These are phyloP conservation scores for Lanius collurio DNA, from an alignment of 2,113 vertebrate species.

Conservation along the genomic window DNA sequence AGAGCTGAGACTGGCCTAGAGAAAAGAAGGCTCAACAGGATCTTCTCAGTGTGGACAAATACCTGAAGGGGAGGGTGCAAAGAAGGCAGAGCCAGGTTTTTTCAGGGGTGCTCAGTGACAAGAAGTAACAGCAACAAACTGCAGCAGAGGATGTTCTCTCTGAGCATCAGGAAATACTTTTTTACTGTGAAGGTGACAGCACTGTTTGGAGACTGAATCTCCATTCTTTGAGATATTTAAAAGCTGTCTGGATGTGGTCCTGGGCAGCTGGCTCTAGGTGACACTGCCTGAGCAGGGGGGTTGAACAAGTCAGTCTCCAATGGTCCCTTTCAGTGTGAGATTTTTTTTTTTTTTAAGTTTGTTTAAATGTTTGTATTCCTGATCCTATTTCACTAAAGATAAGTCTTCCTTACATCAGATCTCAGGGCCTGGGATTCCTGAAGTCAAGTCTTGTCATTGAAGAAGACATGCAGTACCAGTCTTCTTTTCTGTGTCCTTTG, in stretches of 20 bases:
- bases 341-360: background rate
- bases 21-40: background rate
- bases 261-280: background rate
- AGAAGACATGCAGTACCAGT: background rate
- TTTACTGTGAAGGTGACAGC: background rate
- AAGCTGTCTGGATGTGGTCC: background rate
- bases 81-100: background rate
- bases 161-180: background rate
- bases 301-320: background rate
- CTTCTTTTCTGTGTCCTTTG: background rate
- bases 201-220: background rate
- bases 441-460: background rate
- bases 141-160: background rate
- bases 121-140: background rate
- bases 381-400: background rate
- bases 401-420: background rate
- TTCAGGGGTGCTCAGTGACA: background rate
- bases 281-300: background rate
- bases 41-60: background rate
- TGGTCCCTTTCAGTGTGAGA: background rate
- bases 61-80: background rate
- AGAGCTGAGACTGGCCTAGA: background rate
- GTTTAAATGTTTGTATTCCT: background rate
- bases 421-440: background rate
- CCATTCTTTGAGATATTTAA: background rate